Evolutionary conservation across 2,113 vertebrate genomes (phyloP).

Genomic region (Alces alces): DNA sequence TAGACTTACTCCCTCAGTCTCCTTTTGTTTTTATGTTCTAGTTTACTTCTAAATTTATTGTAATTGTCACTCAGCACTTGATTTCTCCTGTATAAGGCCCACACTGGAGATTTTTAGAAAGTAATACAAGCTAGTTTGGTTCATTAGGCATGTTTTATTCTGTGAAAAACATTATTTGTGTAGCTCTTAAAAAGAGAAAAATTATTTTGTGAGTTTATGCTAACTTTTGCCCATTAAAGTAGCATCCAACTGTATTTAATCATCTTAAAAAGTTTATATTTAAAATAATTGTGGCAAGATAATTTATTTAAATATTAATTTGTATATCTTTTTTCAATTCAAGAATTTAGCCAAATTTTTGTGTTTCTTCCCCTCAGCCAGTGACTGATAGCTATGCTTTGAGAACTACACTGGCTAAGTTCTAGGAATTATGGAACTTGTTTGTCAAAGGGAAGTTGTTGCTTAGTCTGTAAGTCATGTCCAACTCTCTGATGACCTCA

Average conservation of each 20-base stretch:
- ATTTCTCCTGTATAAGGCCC: not conserved
- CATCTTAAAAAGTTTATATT: not conserved
- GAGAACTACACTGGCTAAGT: not conserved
- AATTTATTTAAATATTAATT: not conserved
- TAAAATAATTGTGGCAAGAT: not conserved
- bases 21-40: slow-evolving; percentile 33
- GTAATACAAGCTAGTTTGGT: not conserved
- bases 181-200: not conserved
- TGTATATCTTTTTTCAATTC: slow-evolving; percentile 1
- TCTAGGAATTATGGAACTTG: not conserved
- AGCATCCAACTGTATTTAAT: not conserved
- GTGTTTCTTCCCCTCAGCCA: not conserved
- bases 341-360: not conserved
- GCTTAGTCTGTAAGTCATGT: not conserved
- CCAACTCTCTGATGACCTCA: not conserved
- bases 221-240: not conserved
- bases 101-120: not conserved
- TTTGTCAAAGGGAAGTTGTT: not conserved
- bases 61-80: not conserved
- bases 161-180: not conserved
- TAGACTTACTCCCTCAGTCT: not conserved
- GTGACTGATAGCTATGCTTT: not conserved
- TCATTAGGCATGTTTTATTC: not conserved
- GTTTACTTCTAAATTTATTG: not conserved
- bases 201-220: slow-evolving; percentile 5